Conservation (phyloP, 2,888 invertebrate species). For the Scaptomyza tumidula region DNA sequence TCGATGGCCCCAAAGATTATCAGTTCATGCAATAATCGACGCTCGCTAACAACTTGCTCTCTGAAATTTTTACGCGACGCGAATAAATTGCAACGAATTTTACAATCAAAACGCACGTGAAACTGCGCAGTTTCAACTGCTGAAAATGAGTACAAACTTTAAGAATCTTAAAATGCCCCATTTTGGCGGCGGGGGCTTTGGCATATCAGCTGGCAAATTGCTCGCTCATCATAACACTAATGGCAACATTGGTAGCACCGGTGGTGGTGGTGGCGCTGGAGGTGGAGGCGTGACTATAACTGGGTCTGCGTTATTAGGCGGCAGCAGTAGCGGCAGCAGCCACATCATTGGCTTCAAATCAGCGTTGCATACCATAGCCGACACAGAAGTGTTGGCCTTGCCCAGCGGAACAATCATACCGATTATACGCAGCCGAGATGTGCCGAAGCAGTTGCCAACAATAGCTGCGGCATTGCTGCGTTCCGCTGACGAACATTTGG, state of each 20-base stretch:
- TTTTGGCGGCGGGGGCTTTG: conserved; percentile 51
- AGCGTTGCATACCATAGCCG: conserved; percentile 25
- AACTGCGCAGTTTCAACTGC: conserved; percentile 49
- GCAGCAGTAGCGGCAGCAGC: conserved; percentile 3
- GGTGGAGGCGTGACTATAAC: not conserved
- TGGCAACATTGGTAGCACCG: conserved; percentile 20
- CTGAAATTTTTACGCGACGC: conserved; percentile 15
- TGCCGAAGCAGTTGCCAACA: conserved; percentile 88
- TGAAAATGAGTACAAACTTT: conserved; percentile 64
- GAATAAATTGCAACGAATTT: conserved; percentile 38
- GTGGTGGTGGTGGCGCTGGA: conserved; percentile 6
- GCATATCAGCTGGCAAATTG: conserved; percentile 61
- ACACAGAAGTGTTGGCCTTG: conserved; percentile 47
- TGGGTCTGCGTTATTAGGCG: conserved; percentile 1
- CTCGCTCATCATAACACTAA: conserved; percentile 53
- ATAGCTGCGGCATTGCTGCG: conserved; percentile 88
- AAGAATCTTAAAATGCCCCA: conserved; percentile 64
- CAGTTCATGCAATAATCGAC: conserved; percentile 32
- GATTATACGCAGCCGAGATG: conserved; percentile 89
- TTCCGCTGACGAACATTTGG: conserved; percentile 90
- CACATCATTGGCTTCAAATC: conserved; percentile 22
- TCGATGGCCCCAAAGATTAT: conserved; percentile 22
- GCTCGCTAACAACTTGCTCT: conserved; percentile 30
- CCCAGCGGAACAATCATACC: conserved; percentile 85
- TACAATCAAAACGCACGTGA: conserved; percentile 26